Percentiles rank a stretch among this genome's conserved stretches.
Evolutionary conservation across 2,797 vertebrate genomes (phyloP).

Genomic region (Neosilurus mollespiculum): DNA sequence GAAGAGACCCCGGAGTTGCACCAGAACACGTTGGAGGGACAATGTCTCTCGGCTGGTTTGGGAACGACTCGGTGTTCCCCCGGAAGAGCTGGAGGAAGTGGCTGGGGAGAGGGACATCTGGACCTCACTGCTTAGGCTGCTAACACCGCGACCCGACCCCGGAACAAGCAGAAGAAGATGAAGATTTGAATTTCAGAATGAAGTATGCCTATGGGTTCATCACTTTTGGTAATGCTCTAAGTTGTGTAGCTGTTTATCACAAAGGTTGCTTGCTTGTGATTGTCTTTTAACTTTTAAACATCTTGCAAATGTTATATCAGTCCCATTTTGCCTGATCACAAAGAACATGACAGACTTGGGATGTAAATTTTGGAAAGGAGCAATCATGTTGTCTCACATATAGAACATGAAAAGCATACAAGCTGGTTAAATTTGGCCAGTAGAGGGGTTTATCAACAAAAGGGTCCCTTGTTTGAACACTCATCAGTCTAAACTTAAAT

Average conservation of each 20-base stretch:
- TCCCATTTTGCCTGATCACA: not conserved
- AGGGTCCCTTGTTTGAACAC: conserved; percentile 20
- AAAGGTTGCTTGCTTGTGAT: not conserved
- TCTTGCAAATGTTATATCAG: not conserved
- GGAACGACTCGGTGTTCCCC: too few relatives aligned
- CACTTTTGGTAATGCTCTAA: not conserved
- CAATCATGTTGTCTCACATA: conserved; percentile 43
- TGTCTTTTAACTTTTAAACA: not conserved
- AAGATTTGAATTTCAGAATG: not conserved
- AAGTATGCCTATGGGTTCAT: not conserved
- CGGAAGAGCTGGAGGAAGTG: too few relatives aligned
- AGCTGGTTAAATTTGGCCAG: not conserved
- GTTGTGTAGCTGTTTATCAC: not conserved
- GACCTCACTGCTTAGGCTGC: too few relatives aligned
- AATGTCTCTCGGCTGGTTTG: too few relatives aligned
- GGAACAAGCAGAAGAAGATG: too few relatives aligned
- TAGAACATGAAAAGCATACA: not conserved
- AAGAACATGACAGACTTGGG: not conserved
- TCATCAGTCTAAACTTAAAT: conserved; percentile 17
- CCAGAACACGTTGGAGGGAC: too few relatives aligned
- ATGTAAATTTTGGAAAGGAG: conserved; percentile 18
- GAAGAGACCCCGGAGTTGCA: too few relatives aligned
- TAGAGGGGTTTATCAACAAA: conserved; percentile 6
- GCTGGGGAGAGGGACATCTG: too few relatives aligned
- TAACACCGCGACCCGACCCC: too few relatives aligned